A percentile compares a stretch with the other conserved stretches of the same genome.
These are phyloP conservation scores for Otolemur garnettii DNA, from an alignment of 2,113 vertebrate species.

Conservation along the genomic window DNA sequence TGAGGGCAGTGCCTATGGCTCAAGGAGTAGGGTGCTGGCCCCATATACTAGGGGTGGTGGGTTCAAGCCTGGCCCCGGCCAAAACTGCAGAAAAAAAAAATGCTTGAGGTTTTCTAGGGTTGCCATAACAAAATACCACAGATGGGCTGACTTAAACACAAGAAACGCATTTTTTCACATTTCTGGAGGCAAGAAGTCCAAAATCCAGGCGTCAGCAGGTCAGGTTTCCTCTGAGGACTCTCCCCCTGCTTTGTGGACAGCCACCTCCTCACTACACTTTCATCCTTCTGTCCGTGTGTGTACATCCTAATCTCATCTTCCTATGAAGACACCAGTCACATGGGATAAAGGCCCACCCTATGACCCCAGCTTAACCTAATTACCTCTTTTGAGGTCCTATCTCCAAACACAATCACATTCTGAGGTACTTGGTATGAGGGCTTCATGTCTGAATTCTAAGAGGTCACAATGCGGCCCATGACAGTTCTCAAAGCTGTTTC, in stretches of 20 bases:
- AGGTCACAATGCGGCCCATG: neutral
- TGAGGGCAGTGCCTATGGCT: too few species aligned
- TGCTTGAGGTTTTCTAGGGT: neutral
- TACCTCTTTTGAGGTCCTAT: neutral
- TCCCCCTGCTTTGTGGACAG: neutral
- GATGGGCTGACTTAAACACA: neutral
- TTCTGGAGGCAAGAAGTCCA: neutral
- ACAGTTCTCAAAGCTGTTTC: neutral
- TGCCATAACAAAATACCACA: neutral
- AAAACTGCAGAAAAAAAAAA: too few species aligned
- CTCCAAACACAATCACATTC: neutral
- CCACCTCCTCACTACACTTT: neutral
- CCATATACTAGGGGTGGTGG: too few species aligned
- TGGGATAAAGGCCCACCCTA: neutral
- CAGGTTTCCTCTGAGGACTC: neutral
- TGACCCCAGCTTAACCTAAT: neutral
- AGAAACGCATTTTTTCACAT: neutral
- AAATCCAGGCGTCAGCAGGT: neutral
- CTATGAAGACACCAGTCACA: neutral
- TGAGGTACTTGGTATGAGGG: neutral
- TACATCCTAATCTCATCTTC: neutral
- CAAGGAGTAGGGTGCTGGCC: too few species aligned
- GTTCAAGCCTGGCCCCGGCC: too few species aligned
- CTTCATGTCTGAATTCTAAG: neutral
- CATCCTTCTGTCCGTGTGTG: neutral